phyloP scores from a whole-genome alignment of 2,113 vertebrate genomes.

The Plectropomus leopardus region DNA sequence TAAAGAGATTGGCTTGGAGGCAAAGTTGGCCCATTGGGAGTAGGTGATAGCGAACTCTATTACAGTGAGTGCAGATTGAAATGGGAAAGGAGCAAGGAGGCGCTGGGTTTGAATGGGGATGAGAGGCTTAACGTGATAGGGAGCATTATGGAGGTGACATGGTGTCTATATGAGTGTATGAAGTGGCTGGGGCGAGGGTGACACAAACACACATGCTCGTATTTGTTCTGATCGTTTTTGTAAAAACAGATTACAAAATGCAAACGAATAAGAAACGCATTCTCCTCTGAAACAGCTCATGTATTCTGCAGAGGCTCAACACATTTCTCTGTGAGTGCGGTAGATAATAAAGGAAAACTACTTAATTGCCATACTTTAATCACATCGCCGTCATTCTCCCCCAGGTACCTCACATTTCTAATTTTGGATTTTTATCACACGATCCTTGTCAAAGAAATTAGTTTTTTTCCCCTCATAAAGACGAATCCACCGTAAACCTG shows the following conservation, averaged over 20 bases:
- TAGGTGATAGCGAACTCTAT: constrained; percentile 72
- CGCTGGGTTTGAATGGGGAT: constrained; percentile 53
- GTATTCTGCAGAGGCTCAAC: neutral
- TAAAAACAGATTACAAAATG: constrained; percentile 26
- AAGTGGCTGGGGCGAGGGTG: neutral
- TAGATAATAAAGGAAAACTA: constrained; percentile 31
- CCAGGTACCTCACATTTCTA: constrained; percentile 36
- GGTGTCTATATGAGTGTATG: constrained; percentile 36
- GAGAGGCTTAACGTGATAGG: constrained; percentile 58
- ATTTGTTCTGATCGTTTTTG: neutral
- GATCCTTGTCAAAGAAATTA: constrained; percentile 52
- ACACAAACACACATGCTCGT: neutral
- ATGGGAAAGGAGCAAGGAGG: constrained; percentile 51
- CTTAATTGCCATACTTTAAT: constrained; percentile 54
- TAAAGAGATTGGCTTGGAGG: constrained; percentile 73
- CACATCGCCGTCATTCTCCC: constrained; percentile 22
- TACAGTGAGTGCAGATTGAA: constrained; percentile 73
- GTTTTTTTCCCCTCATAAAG: constrained; percentile 4
- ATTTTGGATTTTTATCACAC: constrained; percentile 46
- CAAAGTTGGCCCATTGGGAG: constrained; percentile 59
- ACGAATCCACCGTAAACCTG: constrained; percentile 20
- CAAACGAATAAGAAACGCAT: constrained; percentile 15
- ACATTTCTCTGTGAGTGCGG: neutral
- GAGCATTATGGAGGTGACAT: constrained; percentile 56
- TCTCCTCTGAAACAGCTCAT: neutral